Evolutionary conservation across 2,797 vertebrate species (phyloP), one percentile per base, ranked within the genome.

Genomic region (Calcarius lapponicus): DNA sequence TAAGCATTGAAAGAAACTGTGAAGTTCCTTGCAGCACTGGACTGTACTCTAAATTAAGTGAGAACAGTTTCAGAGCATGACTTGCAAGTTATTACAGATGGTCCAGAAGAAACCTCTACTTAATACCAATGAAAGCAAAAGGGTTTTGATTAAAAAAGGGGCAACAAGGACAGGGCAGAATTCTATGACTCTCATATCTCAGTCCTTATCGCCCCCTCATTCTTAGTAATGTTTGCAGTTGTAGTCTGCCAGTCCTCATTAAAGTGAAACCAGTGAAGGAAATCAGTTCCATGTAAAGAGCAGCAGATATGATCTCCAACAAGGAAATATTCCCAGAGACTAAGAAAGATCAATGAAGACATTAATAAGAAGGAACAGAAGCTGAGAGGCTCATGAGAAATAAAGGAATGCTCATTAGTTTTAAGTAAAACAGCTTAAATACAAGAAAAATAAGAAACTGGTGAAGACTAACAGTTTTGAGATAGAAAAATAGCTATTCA

Each of bases 321-420:
- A 72, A 65, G 34, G 25, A 89, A 86, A 80, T 85, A 54, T 74
- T 95, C 64, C 18, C 45, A 86, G 29, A 56, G 65, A 36, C 54
- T 43, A 29, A 88, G 47, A 57, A 92, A 94, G 65, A 91, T 78
- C 76, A 95, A 24, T 61, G 47, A 78, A 85, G 54, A 81, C 21
- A 53, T 86, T 92, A 91, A 66, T 38, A 91, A 71, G 65, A 92
- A 16, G 34, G 43, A 94, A 79, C 54, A 92, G 58, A 92, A 93
- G 31, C 25, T 32, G 36, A 83, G n/a, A 90, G 5, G 24, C 6
- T 92, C 40, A 32, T 34, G 53, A 93, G 58, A 85, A 82, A 61
- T 50, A 87, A 83, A 87, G 18, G 25, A 65, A 78, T 48, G 20
- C 12, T 78, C 31, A 58, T 31, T 22, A 83, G n/a, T 57, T 93